Evolutionary conservation across 2,113 vertebrate species (phyloP).

Genomic region (Vulpes ferrilata): DNA sequence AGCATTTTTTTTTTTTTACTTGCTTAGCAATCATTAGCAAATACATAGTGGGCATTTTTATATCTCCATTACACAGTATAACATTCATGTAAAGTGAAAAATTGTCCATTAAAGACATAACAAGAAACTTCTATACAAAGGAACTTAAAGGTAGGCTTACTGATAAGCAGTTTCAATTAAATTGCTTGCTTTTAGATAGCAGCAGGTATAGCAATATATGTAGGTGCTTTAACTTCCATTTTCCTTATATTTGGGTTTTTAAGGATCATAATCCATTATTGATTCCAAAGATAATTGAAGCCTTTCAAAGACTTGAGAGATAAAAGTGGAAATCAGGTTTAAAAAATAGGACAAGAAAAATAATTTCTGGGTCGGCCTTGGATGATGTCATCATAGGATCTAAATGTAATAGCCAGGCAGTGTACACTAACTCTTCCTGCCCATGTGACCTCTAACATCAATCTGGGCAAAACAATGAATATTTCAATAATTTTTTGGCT

Average conservation of each 20-base stretch:
- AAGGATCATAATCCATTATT: conserved; percentile 48
- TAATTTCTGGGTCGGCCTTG: conserved; percentile 89
- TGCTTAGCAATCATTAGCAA: conserved; percentile 67
- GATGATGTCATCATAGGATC: conserved; percentile 91
- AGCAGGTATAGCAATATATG: conserved; percentile 69
- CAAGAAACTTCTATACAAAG: conserved; percentile 69
- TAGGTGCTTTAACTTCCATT: conserved; percentile 68
- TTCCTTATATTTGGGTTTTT: conserved; percentile 63
- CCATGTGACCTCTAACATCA: conserved; percentile 87
- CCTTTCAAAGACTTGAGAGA: conserved; percentile 70
- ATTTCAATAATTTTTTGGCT: conserved; percentile 72
- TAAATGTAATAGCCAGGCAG: conserved; percentile 85
- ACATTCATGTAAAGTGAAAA: conserved; percentile 68
- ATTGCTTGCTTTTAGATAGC: conserved; percentile 70
- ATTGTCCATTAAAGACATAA: conserved; percentile 53
- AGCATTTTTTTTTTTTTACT: conserved; percentile 35
- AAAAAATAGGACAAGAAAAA: conserved; percentile 84
- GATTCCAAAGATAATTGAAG: conserved; percentile 45
- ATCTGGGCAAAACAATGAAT: conserved; percentile 71
- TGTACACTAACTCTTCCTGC: conserved; percentile 83
- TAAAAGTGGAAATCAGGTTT: conserved; percentile 81
- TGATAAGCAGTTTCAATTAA: conserved; percentile 45
- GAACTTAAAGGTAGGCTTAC: conserved; percentile 58
- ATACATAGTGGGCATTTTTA: conserved; percentile 77
- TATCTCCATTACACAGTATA: conserved; percentile 53